Conservation (phyloP, 1,140 invertebrate genomes). For the Meloidogyne hapla region DNA sequence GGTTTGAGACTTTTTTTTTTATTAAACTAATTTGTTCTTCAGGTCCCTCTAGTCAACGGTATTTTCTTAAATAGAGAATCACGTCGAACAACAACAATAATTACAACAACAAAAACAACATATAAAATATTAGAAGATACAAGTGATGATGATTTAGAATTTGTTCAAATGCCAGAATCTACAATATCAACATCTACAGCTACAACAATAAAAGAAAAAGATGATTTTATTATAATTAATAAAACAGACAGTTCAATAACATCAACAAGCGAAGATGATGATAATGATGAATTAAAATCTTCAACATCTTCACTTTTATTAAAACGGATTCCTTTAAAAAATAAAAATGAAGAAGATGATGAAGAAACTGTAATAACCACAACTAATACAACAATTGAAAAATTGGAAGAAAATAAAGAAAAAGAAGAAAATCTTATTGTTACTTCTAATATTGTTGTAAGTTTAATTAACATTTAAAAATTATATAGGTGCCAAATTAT, state of each 20-base stretch:
- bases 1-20: background rate
- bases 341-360: background rate
- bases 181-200: slow-evolving; percentile 30
- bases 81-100: slow-evolving; percentile 42
- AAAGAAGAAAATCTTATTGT: background rate
- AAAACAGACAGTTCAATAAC: slow-evolving; percentile 35
- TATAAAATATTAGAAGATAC: slow-evolving; percentile 43
- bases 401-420: background rate
- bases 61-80: slow-evolving; percentile 36
- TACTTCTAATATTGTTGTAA: background rate
- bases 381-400: background rate
- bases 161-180: slow-evolving; percentile 13
- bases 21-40: slow-evolving; percentile 3
- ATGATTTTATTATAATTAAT: slow-evolving; percentile 23
- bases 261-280: slow-evolving; percentile 29
- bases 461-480: too few relatives aligned
- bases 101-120: slow-evolving; percentile 48
- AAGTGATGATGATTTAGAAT: slow-evolving; percentile 40
- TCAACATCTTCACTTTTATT: slow-evolving; percentile 15
- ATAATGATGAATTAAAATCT: slow-evolving; percentile 7
- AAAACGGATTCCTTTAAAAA: background rate
- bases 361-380: background rate
- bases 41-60: slow-evolving; percentile 30
- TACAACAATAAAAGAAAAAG: slow-evolving; percentile 19
- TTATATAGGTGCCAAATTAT: too few relatives aligned